phyloP scores from a whole-genome alignment of 2,113 vertebrate genomes.

The Hassar affinis region DNA sequence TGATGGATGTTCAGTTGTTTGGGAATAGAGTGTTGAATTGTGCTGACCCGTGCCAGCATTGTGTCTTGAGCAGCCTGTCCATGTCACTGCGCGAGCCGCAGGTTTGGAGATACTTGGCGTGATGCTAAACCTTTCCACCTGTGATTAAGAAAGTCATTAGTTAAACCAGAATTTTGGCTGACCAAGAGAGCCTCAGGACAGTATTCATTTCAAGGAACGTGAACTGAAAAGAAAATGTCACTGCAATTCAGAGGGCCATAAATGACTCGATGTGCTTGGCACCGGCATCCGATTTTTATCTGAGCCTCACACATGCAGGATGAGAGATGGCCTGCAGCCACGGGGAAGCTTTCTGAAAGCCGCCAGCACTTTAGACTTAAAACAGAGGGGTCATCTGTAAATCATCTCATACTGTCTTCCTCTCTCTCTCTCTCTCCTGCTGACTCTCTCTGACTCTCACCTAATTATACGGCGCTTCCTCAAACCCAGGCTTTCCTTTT shows the following conservation, averaged over 20 bases:
- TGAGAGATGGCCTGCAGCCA: slow-evolving; percentile 7
- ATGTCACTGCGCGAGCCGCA: background rate
- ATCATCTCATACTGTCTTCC: background rate
- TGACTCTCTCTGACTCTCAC: background rate
- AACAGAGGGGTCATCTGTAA: slow-evolving; percentile 23
- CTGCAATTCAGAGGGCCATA: slow-evolving; percentile 32
- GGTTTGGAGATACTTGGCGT: background rate
- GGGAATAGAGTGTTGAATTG: background rate
- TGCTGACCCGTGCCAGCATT: background rate
- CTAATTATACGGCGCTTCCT: background rate
- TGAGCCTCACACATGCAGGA: slow-evolving; percentile 1
- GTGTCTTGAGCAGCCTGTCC: background rate
- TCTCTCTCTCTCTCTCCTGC: background rate
- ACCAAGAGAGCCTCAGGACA: slow-evolving; percentile 12
- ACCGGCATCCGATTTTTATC: slow-evolving; percentile 29
- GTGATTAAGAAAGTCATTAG: background rate
- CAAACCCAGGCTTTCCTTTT: background rate
- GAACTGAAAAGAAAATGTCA: slow-evolving; percentile 46
- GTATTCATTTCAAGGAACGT: slow-evolving; percentile 34
- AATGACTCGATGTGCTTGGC: slow-evolving; percentile 12
- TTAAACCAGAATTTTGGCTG: background rate
- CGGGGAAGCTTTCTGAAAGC: slow-evolving; percentile 4
- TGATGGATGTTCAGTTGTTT: background rate
- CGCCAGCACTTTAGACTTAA: slow-evolving; percentile 17
- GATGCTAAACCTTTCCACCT: slow-evolving; percentile 6